Evolutionary conservation across 92 coral and sea anemone genomes (phyloP), one percentile per base, ranked within the genome.

Genomic region (Galaxea fascicularis): DNA sequence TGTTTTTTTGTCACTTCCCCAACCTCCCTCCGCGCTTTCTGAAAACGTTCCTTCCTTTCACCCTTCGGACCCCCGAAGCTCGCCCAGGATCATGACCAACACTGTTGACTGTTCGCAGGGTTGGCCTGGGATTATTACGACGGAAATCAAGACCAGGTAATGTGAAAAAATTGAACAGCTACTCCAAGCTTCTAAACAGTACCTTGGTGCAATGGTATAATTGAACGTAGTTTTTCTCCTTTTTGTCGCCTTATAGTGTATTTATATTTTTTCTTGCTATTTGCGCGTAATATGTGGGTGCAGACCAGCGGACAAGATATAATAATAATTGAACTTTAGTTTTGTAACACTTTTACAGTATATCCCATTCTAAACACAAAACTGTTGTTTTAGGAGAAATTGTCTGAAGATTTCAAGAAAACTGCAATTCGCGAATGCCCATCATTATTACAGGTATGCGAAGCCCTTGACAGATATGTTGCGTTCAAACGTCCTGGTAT

Each of bases 101-200:
- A 30, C 26, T 59, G 47, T 47, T 70, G 21, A 52, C 80, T 76
- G 4, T 71, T n/a, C 45, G 28, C 56, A 96, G 98, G 98, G 66
- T 76, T 92, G 62, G 94, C 98, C 0, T 96, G 98, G 98, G 97
- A 94, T 81, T 90, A 92, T 69, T 92, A 94, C 72, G 98, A 96
- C 82, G 98, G 98, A 26, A 89, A 92, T 57, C 98, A 94, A 81
- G 90, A 94, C 65, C 93, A 94, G 96, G 98, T 96, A 68, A 13
- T 72, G 9, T 44, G 20, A 29, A 11, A 60, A 35, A 15, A 8
- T 20, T 16, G 49, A 8, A 10, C 30, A 29, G 31, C 6, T 20
- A 3, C n/a, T 41, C 14, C 0, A 71, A 71, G 45, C 8, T 18
- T 26, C 44, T 0, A 22, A 47, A 51, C 20, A 4, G 16, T 52